These are phyloP conservation scores for Paradoxurus hermaphroditus DNA, from an alignment of 2,113 vertebrate species.

Conservation along the genomic window DNA sequence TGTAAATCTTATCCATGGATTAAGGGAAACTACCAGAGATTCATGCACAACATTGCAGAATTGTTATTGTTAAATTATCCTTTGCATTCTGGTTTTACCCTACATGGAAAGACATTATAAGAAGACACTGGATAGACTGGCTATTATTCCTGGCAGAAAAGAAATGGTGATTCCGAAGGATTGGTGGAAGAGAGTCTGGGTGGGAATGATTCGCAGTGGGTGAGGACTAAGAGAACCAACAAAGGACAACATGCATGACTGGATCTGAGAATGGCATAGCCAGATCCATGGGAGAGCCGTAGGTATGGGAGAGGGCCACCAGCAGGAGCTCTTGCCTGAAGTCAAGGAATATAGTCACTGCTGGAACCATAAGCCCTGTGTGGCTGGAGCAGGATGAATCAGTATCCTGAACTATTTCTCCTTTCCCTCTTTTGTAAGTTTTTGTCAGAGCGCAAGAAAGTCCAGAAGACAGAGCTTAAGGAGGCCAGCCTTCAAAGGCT, in stretches of 20 bases:
- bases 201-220: neutral
- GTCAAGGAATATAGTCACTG: too few species aligned
- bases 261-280: neutral
- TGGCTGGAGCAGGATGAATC: neutral
- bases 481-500: neutral
- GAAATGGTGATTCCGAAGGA: neutral
- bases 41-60: neutral
- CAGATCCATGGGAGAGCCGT: neutral
- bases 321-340: neutral
- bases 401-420: neutral
- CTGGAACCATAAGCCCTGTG: neutral
- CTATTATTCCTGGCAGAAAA: neutral
- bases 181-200: neutral
- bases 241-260: neutral
- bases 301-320: accelerated
- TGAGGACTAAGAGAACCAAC: neutral
- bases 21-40: neutral
- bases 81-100: neutral
- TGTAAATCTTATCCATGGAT: neutral
- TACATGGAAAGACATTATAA: neutral
- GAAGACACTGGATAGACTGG: neutral
- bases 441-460: neutral
- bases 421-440: neutral
- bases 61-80: neutral
- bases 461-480: neutral